A percentile compares a stretch with the other conserved stretches of the same genome.
Conservation (phyloP, 2,113 vertebrate species). For the Datnioides undecimradiatus region DNA sequence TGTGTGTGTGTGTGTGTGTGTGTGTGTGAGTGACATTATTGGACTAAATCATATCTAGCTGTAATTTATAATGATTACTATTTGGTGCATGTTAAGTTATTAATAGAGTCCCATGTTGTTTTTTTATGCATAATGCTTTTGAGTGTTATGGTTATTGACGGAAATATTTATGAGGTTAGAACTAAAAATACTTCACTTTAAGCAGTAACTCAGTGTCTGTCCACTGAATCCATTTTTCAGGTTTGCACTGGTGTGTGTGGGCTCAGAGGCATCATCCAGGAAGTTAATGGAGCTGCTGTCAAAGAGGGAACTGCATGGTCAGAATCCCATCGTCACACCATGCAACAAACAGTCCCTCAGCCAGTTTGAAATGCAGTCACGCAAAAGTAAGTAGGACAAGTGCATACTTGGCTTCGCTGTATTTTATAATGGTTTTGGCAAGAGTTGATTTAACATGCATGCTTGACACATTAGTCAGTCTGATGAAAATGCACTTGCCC, state of each 20-base stretch:
- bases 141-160: background rate
- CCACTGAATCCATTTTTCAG: constrained; percentile 72
- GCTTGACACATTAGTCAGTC: background rate
- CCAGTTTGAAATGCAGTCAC: constrained; percentile 99
- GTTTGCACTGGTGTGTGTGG: constrained; percentile 97
- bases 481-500: background rate
- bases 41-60: background rate
- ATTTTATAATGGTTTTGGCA: background rate
- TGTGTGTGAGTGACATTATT: background rate
- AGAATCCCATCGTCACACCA: constrained; percentile 97
- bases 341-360: constrained; percentile 99
- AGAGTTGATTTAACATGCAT: background rate
- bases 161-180: background rate
- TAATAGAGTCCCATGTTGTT: background rate
- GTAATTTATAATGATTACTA: background rate
- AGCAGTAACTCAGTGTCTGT: too few species aligned
- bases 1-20: too few species aligned
- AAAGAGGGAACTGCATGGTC: constrained; percentile 97
- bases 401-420: background rate
- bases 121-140: background rate
- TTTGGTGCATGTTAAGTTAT: background rate
- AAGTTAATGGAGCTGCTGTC: constrained; percentile 97
- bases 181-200: too few species aligned
- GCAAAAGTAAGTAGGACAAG: constrained; percentile 92
- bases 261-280: constrained; percentile 96